Percentiles rank a stretch among this genome's conserved stretches.
Evolutionary conservation across 2,888 invertebrate species (phyloP).

Genomic region (Ophion costatus): DNA sequence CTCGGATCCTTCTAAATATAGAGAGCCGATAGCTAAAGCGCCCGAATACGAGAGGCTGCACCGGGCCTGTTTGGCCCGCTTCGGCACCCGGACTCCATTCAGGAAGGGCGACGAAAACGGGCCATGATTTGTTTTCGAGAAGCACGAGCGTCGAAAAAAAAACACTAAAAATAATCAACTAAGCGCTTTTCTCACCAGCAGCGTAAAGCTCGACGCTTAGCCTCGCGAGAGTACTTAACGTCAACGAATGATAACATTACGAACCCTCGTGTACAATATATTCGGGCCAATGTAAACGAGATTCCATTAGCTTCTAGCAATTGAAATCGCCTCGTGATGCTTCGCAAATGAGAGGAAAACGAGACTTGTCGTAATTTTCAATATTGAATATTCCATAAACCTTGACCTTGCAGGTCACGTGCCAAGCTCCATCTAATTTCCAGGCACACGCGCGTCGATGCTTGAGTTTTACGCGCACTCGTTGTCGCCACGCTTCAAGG

Average conservation of each 20-base stretch:
- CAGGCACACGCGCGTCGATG: conserved; percentile 31
- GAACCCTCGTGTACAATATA: too few species aligned
- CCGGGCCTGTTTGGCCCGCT: conserved; percentile 46
- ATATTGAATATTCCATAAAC: conserved; percentile 54
- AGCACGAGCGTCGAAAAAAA: too few species aligned
- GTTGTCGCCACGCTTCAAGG: conserved; percentile 31
- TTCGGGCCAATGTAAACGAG: too few species aligned
- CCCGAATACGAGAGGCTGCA: conserved; percentile 66
- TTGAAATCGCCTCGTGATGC: too few species aligned
- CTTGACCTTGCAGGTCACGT: conserved; percentile 57
- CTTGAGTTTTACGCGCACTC: conserved; percentile 30
- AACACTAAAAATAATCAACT: too few species aligned
- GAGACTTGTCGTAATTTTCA: conserved; percentile 33
- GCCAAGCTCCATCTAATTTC: conserved; percentile 27
- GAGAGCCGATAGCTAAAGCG: conserved; percentile 58
- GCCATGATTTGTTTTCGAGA: not conserved
- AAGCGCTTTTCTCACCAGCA: too few species aligned
- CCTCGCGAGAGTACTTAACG: too few species aligned
- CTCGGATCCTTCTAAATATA: conserved; percentile 71
- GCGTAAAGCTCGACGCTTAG: too few species aligned
- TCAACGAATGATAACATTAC: too few species aligned
- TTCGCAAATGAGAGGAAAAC: not conserved
- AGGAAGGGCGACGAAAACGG: conserved; percentile 58
- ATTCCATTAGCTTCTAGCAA: too few species aligned
- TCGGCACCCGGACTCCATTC: conserved; percentile 61